These are phyloP conservation scores for Lasius fuliginosus DNA, from an alignment of 2,888 invertebrate species.

Conservation along the genomic window DNA sequence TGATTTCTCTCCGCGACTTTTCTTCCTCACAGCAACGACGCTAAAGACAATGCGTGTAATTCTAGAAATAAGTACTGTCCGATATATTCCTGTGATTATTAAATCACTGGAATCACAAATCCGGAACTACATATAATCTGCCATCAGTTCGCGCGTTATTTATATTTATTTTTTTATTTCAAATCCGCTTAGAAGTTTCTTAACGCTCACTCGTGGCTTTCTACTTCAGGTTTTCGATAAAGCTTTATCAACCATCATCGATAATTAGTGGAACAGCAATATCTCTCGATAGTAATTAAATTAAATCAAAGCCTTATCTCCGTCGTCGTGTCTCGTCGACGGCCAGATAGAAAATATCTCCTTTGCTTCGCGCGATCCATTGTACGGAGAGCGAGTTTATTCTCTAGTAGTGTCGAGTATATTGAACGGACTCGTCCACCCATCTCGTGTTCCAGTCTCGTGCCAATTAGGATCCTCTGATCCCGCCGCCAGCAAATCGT, in stretches of 20 bases:
- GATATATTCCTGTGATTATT: background rate
- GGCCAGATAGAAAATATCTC: constrained; percentile 29
- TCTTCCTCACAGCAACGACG: background rate
- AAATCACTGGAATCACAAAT: background rate
- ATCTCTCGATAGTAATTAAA: constrained; percentile 40
- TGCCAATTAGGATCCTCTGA: constrained; percentile 64
- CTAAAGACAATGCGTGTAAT: background rate
- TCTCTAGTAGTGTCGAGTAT: constrained; percentile 44
- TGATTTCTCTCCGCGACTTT: background rate
- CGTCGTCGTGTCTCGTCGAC: background rate
- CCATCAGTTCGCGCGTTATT: background rate
- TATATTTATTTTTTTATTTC: background rate
- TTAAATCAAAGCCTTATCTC: constrained; percentile 26
- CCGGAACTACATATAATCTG: background rate
- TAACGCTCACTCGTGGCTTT: background rate
- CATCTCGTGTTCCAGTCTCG: constrained; percentile 48
- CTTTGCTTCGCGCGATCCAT: constrained; percentile 29
- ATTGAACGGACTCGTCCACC: constrained; percentile 33
- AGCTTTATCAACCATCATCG: constrained; percentile 1
- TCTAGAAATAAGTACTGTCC: background rate
- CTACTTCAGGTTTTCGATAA: background rate
- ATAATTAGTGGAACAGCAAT: constrained; percentile 34
- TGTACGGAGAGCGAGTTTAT: constrained; percentile 48
- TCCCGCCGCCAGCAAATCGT: constrained; percentile 5
- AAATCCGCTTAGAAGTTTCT: background rate